Conservation (phyloP, 2,797 vertebrate species). For the Argyrosomus regius region DNA sequence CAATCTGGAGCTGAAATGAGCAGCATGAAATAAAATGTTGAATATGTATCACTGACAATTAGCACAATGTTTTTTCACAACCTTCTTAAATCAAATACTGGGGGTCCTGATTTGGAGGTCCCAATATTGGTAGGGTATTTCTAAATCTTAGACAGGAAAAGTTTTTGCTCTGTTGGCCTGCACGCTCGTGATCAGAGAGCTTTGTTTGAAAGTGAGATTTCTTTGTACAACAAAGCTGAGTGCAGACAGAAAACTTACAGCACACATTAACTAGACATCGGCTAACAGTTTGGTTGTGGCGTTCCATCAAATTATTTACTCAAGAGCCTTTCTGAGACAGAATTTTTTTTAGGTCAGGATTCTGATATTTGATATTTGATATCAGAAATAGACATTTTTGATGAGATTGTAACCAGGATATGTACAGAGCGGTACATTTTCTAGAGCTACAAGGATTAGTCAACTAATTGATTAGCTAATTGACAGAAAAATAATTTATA, state of each 20-base stretch:
- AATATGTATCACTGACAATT: not conserved
- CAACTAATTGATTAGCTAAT: no score
- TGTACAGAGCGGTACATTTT: not conserved
- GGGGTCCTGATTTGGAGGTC: not conserved
- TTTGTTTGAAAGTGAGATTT: slow-evolving; percentile 1
- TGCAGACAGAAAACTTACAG: not conserved
- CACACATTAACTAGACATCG: not conserved
- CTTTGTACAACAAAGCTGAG: not conserved
- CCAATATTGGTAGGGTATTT: not conserved
- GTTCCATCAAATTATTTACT: not conserved
- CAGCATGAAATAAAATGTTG: not conserved
- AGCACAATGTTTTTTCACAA: not conserved
- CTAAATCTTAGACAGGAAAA: not conserved
- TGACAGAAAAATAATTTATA: no score
- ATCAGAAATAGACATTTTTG: not conserved
- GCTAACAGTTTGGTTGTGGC: not conserved
- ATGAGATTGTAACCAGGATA: not conserved
- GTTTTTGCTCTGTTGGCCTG: not conserved
- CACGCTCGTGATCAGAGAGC: no score
- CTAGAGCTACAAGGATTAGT: no score
- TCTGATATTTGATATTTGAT: not conserved
- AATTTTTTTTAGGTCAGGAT: not conserved
- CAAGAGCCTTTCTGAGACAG: not conserved
- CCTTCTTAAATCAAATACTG: not conserved
- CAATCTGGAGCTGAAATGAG: not conserved